Base-by-base conservation (phyloP, 1,140 invertebrate genomes). In the Temnothorax longispinosus region DNA sequence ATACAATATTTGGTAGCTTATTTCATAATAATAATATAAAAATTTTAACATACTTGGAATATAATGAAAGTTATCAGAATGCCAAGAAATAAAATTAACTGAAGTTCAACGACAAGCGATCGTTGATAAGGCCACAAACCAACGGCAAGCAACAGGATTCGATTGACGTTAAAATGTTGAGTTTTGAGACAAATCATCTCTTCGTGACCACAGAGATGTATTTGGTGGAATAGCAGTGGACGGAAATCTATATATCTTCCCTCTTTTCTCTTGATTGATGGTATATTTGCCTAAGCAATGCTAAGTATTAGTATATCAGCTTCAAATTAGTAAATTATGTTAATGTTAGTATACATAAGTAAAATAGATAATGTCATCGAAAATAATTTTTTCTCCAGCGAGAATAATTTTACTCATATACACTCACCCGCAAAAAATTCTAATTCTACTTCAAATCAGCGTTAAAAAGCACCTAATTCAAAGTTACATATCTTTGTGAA, bases 181-280 rank as follows among this genome's bases (percentile, higher is more conserved):
- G 47, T 54, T 21, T 27, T 32, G 18, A 81, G 47, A 18, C n/a
- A 41, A 10, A 81, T 81, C 77, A 81, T 69, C 10, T 54, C 10
- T 69, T 35, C 7, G 1, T 2, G 18, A 71, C 1, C 1, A 32
- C 54, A 0, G 2, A 78, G 0, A 56, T 38, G 3, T 3, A 2
- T 81, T 56, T 81, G 21, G 71, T 2, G 3, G 2, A 69, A 54
- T 27, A 32, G 0, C 3, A 69, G 0, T 65, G 4, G 2, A n/a
- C 7, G 4, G 4, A 11, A 15, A 21, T 80, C 7, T 6, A 47
- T 27, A 15, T 13, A 21, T 38, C 27, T 27, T 6, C 18, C 2
- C 3, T 64, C 3, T 67, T 52, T 38, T 21, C 6, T 15, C 32
- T 47, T 56, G 3, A 56, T 27, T 41, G 10, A 72, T 27, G 27